A percentile compares a stretch with the other conserved stretches of the same genome.
phyloP scores from a whole-genome alignment of 2,888 invertebrate species.

The Augochlorella aurata region DNA sequence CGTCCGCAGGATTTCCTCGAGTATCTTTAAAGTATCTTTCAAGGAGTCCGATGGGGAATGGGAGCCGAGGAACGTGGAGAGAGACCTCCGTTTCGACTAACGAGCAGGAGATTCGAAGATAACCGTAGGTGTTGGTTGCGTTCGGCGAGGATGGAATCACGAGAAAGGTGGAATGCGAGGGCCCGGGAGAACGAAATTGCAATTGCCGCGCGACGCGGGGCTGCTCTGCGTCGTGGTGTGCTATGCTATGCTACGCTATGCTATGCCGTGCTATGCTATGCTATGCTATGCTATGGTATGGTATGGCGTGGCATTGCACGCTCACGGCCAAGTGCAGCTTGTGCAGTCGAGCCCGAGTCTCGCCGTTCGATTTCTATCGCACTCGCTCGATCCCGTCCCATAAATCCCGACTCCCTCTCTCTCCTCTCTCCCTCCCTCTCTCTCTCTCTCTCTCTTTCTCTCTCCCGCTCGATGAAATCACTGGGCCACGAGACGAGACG shows the following conservation, averaged over 20 bases:
- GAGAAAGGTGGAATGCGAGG: conserved; percentile 1
- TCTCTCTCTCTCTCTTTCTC: not conserved
- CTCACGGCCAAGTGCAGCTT: conserved; percentile 32
- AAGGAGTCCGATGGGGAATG: not conserved
- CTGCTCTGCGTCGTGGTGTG: not conserved
- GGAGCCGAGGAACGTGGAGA: not conserved
- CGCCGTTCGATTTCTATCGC: conserved; percentile 12
- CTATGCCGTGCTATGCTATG: not conserved
- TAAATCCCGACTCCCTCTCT: conserved; percentile 8
- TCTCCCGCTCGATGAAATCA: not conserved
- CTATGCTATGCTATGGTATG: not conserved
- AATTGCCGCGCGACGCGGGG: not conserved
- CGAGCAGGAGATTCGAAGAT: not conserved
- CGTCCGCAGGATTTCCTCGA: not conserved
- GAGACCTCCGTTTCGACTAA: not conserved
- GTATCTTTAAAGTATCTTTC: not conserved
- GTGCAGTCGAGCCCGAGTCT: not conserved
- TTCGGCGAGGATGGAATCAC: not conserved
- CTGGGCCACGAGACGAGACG: conserved; percentile 9
- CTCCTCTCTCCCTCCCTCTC: not conserved
- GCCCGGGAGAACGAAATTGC: conserved; percentile 1
- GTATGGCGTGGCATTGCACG: conserved; percentile 17
- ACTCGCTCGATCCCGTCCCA: conserved; percentile 19
- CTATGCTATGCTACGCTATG: not conserved
- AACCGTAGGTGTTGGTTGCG: conserved; percentile 7